A percentile compares a stretch with the other conserved stretches of the same genome.
Evolutionary conservation across 2,888 invertebrate genomes (phyloP).

Genomic region (Dichetophora obliterata): DNA sequence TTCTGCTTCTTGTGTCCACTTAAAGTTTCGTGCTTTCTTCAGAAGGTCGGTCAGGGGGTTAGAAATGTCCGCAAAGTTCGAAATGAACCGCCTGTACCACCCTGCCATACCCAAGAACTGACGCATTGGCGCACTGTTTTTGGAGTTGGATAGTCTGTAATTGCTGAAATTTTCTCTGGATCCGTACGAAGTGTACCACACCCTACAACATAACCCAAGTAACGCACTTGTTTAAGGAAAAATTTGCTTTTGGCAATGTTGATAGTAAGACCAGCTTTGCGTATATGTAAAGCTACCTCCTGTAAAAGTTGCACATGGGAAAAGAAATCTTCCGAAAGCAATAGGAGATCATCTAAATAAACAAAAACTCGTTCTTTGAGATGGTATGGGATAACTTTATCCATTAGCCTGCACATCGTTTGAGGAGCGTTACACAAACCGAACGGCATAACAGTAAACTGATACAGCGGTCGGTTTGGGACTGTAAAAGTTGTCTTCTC

Average conservation of each 20-base stretch:
- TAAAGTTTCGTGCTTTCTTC: neutral
- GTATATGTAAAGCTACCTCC: too few relatives aligned
- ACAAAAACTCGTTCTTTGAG: too few relatives aligned
- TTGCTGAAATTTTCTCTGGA: neutral
- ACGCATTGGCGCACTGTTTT: neutral
- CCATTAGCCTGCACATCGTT: neutral
- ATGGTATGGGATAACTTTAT: too few relatives aligned
- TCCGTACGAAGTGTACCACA: too few relatives aligned
- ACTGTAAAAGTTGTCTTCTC: too few relatives aligned
- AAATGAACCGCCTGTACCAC: neutral
- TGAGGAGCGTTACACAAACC: conserved; percentile 1
- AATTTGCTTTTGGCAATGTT: too few relatives aligned
- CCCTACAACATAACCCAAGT: too few relatives aligned
- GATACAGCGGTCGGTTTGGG: neutral
- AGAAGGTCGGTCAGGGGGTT: neutral
- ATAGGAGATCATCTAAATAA: too few relatives aligned
- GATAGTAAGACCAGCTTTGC: too few relatives aligned
- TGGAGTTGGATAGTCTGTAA: neutral
- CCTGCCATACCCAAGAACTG: neutral
- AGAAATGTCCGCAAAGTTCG: neutral
- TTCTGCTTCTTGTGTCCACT: neutral
- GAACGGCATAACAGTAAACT: neutral
- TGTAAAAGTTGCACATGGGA: too few relatives aligned
- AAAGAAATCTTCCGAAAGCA: too few relatives aligned
- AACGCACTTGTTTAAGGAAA: too few relatives aligned